Evolutionary conservation across 1,140 invertebrate species (phyloP), one percentile per base, ranked within the genome.

Genomic region (Thaumetopoea pityocampa): DNA sequence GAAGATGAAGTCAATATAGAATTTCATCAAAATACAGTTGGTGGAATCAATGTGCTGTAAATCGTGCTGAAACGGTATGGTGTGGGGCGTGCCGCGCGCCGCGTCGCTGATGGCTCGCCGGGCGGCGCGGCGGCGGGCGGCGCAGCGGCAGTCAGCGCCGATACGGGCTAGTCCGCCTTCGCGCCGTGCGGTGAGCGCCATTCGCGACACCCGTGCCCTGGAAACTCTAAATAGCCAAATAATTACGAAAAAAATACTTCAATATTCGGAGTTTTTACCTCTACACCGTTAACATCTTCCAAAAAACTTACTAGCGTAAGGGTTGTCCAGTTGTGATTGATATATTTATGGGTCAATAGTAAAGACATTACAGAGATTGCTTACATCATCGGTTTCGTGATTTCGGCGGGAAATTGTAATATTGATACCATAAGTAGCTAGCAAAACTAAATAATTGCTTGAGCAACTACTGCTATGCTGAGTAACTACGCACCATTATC

Each of bases 121-220:
- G 53, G 52, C 34, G 52, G 44, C 47, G 54, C 51, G 52, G 57
- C 49, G 52, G 61, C 44, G 58, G 55, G 60, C 63, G 59, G 57
- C 61, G 50, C 56, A 48, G 62, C 68, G 72, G 72, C 66, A 83
- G 79, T 72, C 79, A 77, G 65, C 79, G 73, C 77, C 65, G 64
- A 59, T 69, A 74, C 70, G 67, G 78, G 76, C 80, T 73, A 72
- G 73, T 51, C 56, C 69, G 62, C 61, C 68, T 48, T 65, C 64
- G 69, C 68, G 66, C 70, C 63, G 63, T 56, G 51, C 50, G 51
- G 22, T 6, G 26, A 15, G 47, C 29, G 41, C 46, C 52, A 33
- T 44, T 46, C 48, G 40, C 41, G 28, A 38, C 30, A 56, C 64
- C 61, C 63, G 64, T 53, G 71, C 69, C 72, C 61, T 58, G 36